phyloP scores from a whole-genome alignment of 2,888 invertebrate species.

The Druceiella hillmani region DNA sequence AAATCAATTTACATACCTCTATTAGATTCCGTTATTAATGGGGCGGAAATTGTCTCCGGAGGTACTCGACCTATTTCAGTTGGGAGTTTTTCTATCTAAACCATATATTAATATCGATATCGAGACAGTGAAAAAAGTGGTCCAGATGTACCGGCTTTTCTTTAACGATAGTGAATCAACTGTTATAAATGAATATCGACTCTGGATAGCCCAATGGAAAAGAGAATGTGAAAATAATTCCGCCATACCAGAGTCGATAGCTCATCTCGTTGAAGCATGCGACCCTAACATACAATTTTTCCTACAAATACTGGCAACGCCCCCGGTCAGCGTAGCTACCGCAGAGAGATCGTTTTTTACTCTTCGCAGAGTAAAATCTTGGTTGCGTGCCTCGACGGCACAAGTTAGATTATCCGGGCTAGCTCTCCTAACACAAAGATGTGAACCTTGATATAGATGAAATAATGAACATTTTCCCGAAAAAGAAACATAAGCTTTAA shows the following conservation, averaged over 20 bases:
- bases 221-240: conserved; percentile 11
- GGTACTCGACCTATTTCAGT: conserved; percentile 14
- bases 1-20: conserved; percentile 12
- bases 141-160: conserved; percentile 11
- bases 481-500: no score
- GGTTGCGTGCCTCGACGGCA: no score
- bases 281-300: conserved; percentile 16
- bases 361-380: no score
- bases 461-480: no score
- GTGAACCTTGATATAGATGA: no score
- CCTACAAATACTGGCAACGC: conserved; percentile 15
- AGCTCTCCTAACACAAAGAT: no score
- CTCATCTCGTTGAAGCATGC: conserved; percentile 13
- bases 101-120: conserved; percentile 8
- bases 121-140: conserved; percentile 12
- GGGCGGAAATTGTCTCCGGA: conserved; percentile 14
- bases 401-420: no score
- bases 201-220: conserved; percentile 16
- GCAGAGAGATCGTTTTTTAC: no score
- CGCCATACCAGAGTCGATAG: conserved; percentile 14
- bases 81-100: conserved; percentile 13
- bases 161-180: conserved; percentile 13
- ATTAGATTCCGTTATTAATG: conserved; percentile 11
- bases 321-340: conserved; percentile 15
- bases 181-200: conserved; percentile 6